Base-by-base conservation (phyloP, 2,888 invertebrate genomes). In the Nemotelus pantherinus region DNA sequence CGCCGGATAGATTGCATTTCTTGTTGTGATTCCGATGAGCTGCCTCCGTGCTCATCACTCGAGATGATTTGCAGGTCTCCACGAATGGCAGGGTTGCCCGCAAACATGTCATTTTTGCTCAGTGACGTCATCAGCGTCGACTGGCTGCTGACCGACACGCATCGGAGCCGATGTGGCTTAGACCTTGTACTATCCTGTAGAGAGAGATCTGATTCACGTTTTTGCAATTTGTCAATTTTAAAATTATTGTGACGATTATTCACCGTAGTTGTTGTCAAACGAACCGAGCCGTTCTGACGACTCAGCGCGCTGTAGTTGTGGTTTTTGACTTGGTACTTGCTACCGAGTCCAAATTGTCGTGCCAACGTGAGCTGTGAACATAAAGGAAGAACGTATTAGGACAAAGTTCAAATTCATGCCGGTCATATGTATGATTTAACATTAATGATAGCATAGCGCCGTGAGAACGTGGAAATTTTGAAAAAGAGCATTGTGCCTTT, bases 251-350 rank as follows among this genome's bases (percentile, higher is more conserved):
- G 85, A 82, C 86, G 86, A 81, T 82, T 84, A 84, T 83, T 86
- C 81, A 86, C 86, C 83, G 84, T 84, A 43, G 70, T 70, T 77
- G 86, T 85, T 78, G 86, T 84, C 77, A 85, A 82, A 39, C 86
- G 84, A 81, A 87, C 80, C 44, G 87, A 87, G 48, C 87, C 87
- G 71, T 86, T 86, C 78, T 85, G 85, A 10, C 86, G 84, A 72
- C 85, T 81, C 2, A 87, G 78, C 78, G 86, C 86, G 75, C 80
- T 80, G 80, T 87, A 87, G 77, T 84, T 86, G 79, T 85, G 85
- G 81, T 85, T 85, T 79, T 83, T 82, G 65, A 81, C 81, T 78
- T 85, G 85, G 71, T 85, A 84, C 76, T 84, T 85, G 58, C 82
- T 82, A 2, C 83, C 82, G 9, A 86, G 80, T 39, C 86, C 84